Percentiles rank a stretch among this genome's conserved stretches.
phyloP scores from a whole-genome alignment of 2,888 invertebrate species.

The Aspidapion aeneum region DNA sequence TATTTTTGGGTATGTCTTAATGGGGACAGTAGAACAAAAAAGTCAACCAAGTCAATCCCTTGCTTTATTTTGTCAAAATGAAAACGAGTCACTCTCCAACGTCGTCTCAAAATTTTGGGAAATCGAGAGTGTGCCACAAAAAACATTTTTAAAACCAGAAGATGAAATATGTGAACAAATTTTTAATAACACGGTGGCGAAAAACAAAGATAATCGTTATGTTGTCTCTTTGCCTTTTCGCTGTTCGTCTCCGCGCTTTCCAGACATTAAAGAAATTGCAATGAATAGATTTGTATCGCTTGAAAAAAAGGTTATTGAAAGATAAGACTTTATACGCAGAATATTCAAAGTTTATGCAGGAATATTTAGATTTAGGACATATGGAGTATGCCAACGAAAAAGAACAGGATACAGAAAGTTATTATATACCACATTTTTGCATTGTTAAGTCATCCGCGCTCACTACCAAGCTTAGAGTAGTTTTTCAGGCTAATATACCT shows the following conservation, averaged over 20 bases:
- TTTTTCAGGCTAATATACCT: not conserved
- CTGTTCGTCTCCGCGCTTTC: not conserved
- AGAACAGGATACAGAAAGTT: not conserved
- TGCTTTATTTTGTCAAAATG: not conserved
- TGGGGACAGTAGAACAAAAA: not conserved
- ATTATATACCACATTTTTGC: slow-evolving; percentile 1
- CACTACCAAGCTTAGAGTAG: not conserved
- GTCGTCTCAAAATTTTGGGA: slow-evolving; percentile 2
- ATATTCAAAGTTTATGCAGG: slow-evolving; percentile 1
- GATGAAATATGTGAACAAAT: not conserved
- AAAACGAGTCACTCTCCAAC: not conserved
- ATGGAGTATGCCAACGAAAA: not conserved
- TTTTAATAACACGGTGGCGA: not conserved
- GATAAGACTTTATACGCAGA: not conserved
- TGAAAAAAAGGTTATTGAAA: not conserved
- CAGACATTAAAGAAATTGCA: not conserved
- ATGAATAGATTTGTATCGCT: not conserved
- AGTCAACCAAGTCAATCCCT: not conserved
- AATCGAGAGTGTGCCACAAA: not conserved
- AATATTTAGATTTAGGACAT: slow-evolving; percentile 1
- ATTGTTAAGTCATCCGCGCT: not conserved
- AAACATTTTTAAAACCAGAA: not conserved
- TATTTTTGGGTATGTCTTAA: slow-evolving; percentile 2
- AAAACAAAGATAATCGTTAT: not conserved
- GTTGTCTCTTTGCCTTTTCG: not conserved